Conservation (phyloP, 2,113 vertebrate species). For the Oplegnathus fasciatus region DNA sequence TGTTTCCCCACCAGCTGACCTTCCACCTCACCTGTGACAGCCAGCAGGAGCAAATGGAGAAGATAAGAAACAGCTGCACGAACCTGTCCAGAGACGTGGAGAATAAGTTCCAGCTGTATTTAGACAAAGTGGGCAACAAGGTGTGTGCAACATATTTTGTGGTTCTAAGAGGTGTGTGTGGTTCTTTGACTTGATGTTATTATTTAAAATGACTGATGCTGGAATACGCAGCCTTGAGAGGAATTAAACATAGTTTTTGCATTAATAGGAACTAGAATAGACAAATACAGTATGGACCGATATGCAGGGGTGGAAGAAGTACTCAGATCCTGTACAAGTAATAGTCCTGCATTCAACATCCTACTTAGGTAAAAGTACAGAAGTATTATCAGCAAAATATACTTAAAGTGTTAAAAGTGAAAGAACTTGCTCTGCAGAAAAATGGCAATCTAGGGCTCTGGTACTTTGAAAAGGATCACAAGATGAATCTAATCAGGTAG, state of each 20-base stretch:
- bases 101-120: constrained; percentile 79
- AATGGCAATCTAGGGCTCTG: neutral
- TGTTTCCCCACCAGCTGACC: constrained; percentile 79
- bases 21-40: constrained; percentile 84
- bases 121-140: constrained; percentile 75
- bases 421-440: neutral
- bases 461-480: neutral
- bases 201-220: neutral
- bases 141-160: constrained; percentile 42
- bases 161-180: neutral
- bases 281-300: neutral
- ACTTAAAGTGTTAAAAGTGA: neutral
- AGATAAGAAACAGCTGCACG: constrained; percentile 78
- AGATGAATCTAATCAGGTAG: neutral
- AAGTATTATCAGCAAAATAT: neutral
- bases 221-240: neutral
- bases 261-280: neutral
- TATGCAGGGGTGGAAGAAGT: neutral
- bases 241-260: neutral
- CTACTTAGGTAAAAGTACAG: neutral
- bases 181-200: neutral
- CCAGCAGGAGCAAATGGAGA: constrained; percentile 77
- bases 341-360: neutral
- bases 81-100: constrained; percentile 81
- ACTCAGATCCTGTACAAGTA: too few species aligned